Evolutionary conservation across 2,888 invertebrate genomes (phyloP).

Genomic region (Drosophila prostipennis): DNA sequence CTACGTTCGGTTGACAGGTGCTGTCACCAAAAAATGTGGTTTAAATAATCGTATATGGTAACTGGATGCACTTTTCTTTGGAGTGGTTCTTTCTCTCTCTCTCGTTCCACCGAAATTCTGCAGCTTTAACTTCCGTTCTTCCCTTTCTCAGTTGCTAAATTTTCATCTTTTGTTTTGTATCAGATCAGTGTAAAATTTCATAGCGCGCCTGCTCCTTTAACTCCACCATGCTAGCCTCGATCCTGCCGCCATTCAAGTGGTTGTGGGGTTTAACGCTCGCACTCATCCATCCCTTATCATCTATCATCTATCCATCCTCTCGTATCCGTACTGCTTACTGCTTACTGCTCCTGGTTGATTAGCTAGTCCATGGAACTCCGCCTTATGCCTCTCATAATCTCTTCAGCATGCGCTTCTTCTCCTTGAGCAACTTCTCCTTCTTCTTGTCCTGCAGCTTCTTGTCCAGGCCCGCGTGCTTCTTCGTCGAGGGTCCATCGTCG

Average conservation of each 20-base stretch:
- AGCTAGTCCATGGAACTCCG: constrained; percentile 24
- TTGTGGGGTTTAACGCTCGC: constrained; percentile 13
- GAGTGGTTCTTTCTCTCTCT: constrained; percentile 54
- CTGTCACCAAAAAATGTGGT: constrained; percentile 27
- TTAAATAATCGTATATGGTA: constrained; percentile 54
- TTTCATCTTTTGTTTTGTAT: constrained; percentile 9
- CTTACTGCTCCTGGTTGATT: constrained; percentile 21
- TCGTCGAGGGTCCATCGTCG: constrained; percentile 90
- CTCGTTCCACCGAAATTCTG: constrained; percentile 14
- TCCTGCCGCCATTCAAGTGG: constrained; percentile 10
- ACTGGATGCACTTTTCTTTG: constrained; percentile 76
- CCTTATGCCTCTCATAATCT: constrained; percentile 88
- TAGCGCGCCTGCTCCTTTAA: constrained; percentile 53
- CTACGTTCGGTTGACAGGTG: constrained; percentile 27
- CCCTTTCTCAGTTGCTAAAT: constrained; percentile 2
- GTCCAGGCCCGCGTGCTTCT: constrained; percentile 92
- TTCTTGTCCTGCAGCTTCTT: constrained; percentile 91
- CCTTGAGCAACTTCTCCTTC: constrained; percentile 88
- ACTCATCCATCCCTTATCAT: constrained; percentile 9
- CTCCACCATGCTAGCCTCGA: constrained; percentile 15
- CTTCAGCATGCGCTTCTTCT: constrained; percentile 93
- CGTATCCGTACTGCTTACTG: constrained; percentile 11
- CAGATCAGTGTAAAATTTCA: constrained; percentile 62
- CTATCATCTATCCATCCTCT: constrained; percentile 7
- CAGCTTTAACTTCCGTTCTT: constrained; percentile 7